Base-by-base conservation (phyloP, 2,888 invertebrate species). In the Epinotia ramella region DNA sequence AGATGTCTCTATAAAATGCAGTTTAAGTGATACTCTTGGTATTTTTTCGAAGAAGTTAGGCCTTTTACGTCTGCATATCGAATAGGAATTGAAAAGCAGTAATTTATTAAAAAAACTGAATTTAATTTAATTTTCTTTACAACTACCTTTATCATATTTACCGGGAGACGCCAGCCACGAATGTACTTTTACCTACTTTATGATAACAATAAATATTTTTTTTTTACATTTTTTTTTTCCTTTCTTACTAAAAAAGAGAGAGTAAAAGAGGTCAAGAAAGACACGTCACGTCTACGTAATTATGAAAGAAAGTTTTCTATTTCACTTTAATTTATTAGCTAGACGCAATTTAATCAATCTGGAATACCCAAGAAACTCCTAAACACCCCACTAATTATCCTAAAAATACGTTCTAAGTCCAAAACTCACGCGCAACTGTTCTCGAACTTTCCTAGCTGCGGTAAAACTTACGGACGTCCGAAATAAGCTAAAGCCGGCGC, bases 381-480 rank as follows among this genome's bases (percentile, higher is more conserved):
- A 66, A 76, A 60, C 24, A 28, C 13, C 24, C 20, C 49, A 69
- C 60, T 62, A 62, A 71, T 62, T 71, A 59, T 60, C 33, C 67
- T 56, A 62, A 84, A 82, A 84, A 82, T 81, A 78, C 79, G 79
- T 79, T 79, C 77, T 80, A 83, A 81, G 72, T 78, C 83, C 81
- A 83, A 85, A 84, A 83, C 82, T 83, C 80, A 78, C 81, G 84
- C 84, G 66, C 82, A 85, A 84, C 84, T 82, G 84, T 81, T 81
- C 83, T 82, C 82, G 75, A 85, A 86, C 81, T 88, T 85, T 73
- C 77, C 76, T 74, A 86, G 84, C 82, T 90, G 91, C 83, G 91
- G 91, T 86, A 80, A 86, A 91, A 91, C 90, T 91, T 89, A 86
- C 84, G 84, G 86, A 86, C 86, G 83, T 84, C 85, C 82, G 82